Percentiles rank a stretch among this genome's conserved stretches.
Evolutionary conservation across 1,140 invertebrate genomes (phyloP).

Genomic region (Acyrthosiphon pisum): DNA sequence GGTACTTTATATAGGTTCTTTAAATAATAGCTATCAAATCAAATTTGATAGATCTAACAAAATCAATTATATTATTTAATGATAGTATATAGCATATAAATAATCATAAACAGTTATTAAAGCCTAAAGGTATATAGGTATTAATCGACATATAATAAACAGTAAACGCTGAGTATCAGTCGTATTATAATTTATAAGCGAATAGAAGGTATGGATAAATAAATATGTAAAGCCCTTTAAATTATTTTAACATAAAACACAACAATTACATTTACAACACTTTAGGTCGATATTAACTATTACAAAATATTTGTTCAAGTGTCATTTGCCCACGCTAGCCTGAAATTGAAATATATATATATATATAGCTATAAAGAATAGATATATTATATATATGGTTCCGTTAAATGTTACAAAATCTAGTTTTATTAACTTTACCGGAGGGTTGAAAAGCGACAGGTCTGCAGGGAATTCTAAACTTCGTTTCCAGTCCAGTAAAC

Average conservation of each 20-base stretch:
- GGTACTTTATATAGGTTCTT: background rate
- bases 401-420: background rate
- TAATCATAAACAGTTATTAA: too few species aligned
- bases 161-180: background rate
- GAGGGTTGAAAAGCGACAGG: background rate
- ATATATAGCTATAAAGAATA: background rate
- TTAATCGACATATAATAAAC: background rate
- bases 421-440: conserved; percentile 8
- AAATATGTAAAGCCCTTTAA: background rate
- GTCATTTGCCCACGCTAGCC: background rate
- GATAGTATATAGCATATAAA: background rate
- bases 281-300: background rate
- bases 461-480: conserved; percentile 10
- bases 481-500: background rate
- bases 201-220: background rate
- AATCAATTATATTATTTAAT: background rate
- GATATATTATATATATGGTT: background rate
- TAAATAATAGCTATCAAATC: background rate
- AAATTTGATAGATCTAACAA: background rate
- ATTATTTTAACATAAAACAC: background rate
- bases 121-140: background rate
- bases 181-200: background rate
- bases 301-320: background rate
- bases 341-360: background rate
- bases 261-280: background rate